These are phyloP conservation scores for Labia minor DNA, from an alignment of 2,888 invertebrate species.

Conservation along the genomic window DNA sequence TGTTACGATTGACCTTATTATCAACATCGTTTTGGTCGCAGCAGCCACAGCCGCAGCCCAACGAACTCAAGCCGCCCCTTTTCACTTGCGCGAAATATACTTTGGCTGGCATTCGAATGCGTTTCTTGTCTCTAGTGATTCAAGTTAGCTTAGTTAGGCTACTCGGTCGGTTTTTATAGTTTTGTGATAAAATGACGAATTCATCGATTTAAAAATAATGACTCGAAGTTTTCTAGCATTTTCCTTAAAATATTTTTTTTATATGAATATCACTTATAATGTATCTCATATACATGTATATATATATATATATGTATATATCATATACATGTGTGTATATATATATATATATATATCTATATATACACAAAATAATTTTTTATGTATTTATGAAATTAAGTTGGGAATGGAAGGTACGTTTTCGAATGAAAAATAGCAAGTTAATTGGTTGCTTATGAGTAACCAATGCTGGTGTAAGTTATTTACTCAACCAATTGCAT, in stretches of 20 bases:
- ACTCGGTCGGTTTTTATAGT: constrained; percentile 13
- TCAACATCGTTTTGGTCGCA: background rate
- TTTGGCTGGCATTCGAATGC: background rate
- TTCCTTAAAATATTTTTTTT: constrained; percentile 3
- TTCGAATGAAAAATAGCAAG: background rate
- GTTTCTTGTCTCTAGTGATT: constrained; percentile 4
- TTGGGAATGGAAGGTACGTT: background rate
- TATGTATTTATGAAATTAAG: background rate
- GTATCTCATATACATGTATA: background rate
- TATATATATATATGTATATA: background rate
- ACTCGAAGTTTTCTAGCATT: background rate
- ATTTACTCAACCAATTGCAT: background rate
- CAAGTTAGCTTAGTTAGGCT: background rate
- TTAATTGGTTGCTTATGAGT: background rate
- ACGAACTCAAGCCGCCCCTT: background rate
- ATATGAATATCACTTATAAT: background rate
- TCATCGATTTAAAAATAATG: background rate
- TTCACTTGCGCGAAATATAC: background rate
- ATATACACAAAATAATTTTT: background rate
- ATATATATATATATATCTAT: background rate
- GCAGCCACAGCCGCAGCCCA: background rate
- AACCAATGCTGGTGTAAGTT: background rate
- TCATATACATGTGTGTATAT: background rate
- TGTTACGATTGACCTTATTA: background rate
- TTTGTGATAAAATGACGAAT: constrained; percentile 4